Evolutionary conservation across 2,113 vertebrate species (phyloP).

Genomic region (Sisor rabdophorus): DNA sequence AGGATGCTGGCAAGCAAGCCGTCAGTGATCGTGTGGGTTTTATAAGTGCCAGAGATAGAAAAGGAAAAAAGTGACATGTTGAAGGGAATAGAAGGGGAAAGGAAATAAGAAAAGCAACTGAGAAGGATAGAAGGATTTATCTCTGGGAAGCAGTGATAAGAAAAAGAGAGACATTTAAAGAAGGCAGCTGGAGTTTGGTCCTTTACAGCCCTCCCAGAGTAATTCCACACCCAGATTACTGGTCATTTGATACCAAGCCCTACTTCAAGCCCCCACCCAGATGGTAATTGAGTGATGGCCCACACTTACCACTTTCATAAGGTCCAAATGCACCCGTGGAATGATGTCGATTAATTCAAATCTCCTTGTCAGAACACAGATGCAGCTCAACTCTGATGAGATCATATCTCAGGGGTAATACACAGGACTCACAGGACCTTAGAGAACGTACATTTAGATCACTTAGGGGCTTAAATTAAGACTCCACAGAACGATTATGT

Average conservation of each 20-base stretch:
- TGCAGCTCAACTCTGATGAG: slow-evolving; percentile 21
- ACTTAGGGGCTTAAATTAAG: background rate
- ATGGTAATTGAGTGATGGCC: slow-evolving; percentile 32
- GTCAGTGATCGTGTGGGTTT: slow-evolving; percentile 24
- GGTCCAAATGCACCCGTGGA: slow-evolving; percentile 5
- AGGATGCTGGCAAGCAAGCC: slow-evolving; percentile 11
- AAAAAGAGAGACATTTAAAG: slow-evolving; percentile 21
- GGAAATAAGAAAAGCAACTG: background rate
- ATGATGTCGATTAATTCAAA: slow-evolving; percentile 20
- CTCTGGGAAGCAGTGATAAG: slow-evolving; percentile 49
- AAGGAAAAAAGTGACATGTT: slow-evolving; percentile 27
- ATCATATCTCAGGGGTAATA: slow-evolving; percentile 9
- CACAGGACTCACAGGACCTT: background rate
- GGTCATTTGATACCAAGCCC: slow-evolving; percentile 52
- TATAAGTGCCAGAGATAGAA: slow-evolving; percentile 29
- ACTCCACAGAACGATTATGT: background rate
- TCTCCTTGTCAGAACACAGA: slow-evolving; percentile 13
- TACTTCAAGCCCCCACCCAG: slow-evolving; percentile 25
- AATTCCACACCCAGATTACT: slow-evolving; percentile 56
- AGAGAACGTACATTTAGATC: background rate
- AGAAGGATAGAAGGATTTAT: slow-evolving; percentile 36
- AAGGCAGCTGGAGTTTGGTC: slow-evolving; percentile 47
- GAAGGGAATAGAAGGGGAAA: slow-evolving; percentile 20
- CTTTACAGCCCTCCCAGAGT: slow-evolving; percentile 42
- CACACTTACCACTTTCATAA: slow-evolving; percentile 32